Evolutionary conservation across 92 coral and sea anemone genomes (phyloP).

Genomic region (Anthopleura xanthogrammica): DNA sequence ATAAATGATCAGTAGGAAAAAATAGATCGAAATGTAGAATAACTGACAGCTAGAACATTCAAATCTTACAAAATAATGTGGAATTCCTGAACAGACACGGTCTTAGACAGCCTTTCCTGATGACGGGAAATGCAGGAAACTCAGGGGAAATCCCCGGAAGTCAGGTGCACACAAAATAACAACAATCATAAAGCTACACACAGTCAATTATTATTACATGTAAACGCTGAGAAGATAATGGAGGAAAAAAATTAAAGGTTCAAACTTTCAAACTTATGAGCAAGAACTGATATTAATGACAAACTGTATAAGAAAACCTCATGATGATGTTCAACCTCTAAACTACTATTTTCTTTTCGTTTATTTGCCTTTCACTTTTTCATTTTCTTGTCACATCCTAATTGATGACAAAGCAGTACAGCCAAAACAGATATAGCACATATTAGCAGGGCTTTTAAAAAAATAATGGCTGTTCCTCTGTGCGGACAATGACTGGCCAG

Average conservation of each 20-base stretch:
- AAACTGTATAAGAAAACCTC: too few relatives aligned
- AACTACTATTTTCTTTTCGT: neutral
- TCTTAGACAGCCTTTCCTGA: neutral
- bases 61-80: neutral
- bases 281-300: too few relatives aligned
- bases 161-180: neutral
- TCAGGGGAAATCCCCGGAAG: conserved; percentile 5
- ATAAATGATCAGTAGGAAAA: too few relatives aligned
- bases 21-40: neutral
- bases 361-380: neutral
- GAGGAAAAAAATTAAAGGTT: neutral
- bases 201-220: neutral
- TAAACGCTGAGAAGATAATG: neutral
- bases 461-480: too few relatives aligned
- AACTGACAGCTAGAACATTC: neutral
- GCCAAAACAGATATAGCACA: neutral
- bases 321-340: neutral
- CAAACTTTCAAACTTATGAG: too few relatives aligned
- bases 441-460: neutral
- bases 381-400: neutral
- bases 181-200: neutral
- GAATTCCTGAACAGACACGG: neutral
- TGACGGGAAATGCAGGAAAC: neutral
- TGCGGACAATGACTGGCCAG: too few relatives aligned
- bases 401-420: neutral